Evolutionary conservation across 2,113 vertebrate genomes (phyloP).

Genomic region (human): GRCh38 chr4:94419501-94420000

Average conservation of each 20-base stretch:
- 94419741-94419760: not conserved
- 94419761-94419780: not conserved
- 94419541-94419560: not conserved
- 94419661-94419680: not conserved
- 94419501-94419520: not conserved
- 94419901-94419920: not conserved
- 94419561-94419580: not conserved
- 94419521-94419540: not conserved
- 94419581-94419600: not conserved
- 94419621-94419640: not conserved
- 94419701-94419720: not conserved
- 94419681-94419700: not conserved
- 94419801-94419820: not conserved
- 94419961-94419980: not conserved
- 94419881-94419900: not conserved
- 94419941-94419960: not conserved
- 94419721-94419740: not conserved
- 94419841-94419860: not conserved
- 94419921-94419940: not conserved
- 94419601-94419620: conserved; percentile 1
- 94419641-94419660: conserved; percentile 1
- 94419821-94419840: not conserved
- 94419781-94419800: not conserved
- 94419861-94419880: not conserved
- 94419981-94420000: not conserved